Evolutionary conservation across 2,888 invertebrate genomes (phyloP).

Genomic region (Volucella zonaria): DNA sequence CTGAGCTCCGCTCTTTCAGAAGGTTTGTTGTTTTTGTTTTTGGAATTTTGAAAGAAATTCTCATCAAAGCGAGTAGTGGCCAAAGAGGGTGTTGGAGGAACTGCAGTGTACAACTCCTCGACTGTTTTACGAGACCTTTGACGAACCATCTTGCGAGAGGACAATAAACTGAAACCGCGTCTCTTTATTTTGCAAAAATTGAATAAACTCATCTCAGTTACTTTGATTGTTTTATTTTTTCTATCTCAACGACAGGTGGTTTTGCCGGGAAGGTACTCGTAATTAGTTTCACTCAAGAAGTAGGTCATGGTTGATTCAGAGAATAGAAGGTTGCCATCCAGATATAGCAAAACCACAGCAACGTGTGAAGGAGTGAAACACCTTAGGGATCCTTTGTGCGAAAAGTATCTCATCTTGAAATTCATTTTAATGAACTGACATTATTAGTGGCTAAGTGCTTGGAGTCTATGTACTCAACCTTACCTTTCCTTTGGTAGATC

Average conservation of each 20-base stretch:
- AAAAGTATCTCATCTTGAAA: too few relatives aligned
- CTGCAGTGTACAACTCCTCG: conserved; percentile 79
- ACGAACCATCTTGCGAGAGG: conserved; percentile 78
- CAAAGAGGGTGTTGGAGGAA: conserved; percentile 73
- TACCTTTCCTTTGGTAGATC: too few relatives aligned
- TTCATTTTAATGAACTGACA: too few relatives aligned
- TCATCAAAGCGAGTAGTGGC: conserved; percentile 38
- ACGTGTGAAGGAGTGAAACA: too few relatives aligned
- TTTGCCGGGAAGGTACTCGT: not conserved
- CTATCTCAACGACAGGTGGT: conserved; percentile 1
- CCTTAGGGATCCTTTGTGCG: too few relatives aligned
- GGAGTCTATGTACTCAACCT: too few relatives aligned
- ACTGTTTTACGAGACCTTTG: conserved; percentile 78
- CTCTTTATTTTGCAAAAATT: conserved; percentile 56
- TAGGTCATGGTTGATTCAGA: too few relatives aligned
- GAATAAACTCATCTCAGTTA: conserved; percentile 52
- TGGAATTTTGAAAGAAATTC: conserved; percentile 68
- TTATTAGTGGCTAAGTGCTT: too few relatives aligned
- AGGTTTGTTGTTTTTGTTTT: conserved; percentile 22
- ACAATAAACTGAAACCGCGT: conserved; percentile 41
- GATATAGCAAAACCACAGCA: too few relatives aligned
- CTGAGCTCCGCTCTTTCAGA: conserved; percentile 24
- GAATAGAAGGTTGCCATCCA: too few relatives aligned
- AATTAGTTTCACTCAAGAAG: too few relatives aligned
- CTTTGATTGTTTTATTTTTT: conserved; percentile 6